Percentiles rank a stretch among this genome's conserved stretches.
These are phyloP conservation scores for Parambassis ranga DNA, from an alignment of 2,797 vertebrate genomes.

Conservation along the genomic window DNA sequence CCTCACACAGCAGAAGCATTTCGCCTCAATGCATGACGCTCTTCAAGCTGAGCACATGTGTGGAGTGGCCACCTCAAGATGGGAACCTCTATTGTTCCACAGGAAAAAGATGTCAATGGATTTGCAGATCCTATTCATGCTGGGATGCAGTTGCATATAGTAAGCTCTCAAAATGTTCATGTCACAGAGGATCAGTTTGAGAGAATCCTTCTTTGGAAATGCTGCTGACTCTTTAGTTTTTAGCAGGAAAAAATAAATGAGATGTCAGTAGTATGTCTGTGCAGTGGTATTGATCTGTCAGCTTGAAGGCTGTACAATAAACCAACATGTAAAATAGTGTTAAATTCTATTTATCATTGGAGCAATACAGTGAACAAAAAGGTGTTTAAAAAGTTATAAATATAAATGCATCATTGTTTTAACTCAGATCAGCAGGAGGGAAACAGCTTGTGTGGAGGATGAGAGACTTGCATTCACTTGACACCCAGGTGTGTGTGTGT, in stretches of 20 bases:
- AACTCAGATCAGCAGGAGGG: background rate
- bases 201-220: background rate
- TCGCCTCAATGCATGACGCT: constrained; percentile 27
- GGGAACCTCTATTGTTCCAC: constrained; percentile 6
- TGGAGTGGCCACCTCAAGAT: constrained; percentile 20
- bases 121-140: constrained; percentile 18
- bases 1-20: constrained; percentile 2
- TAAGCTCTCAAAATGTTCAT: no score
- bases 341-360: no score
- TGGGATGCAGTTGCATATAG: background rate
- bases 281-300: background rate
- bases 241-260: background rate
- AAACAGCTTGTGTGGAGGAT: constrained; percentile 15
- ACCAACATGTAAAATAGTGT: no score
- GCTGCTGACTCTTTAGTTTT: background rate
- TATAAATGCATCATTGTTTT: background rate
- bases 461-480: constrained; percentile 7
- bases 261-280: background rate
- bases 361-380: no score
- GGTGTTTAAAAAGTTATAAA: background rate
- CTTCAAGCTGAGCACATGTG: constrained; percentile 18
- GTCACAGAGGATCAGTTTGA: no score
- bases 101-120: background rate
- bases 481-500: constrained; percentile 20
- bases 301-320: background rate